phyloP scores from a whole-genome alignment of 2,888 invertebrate species.

The Chironomus tentans region DNA sequence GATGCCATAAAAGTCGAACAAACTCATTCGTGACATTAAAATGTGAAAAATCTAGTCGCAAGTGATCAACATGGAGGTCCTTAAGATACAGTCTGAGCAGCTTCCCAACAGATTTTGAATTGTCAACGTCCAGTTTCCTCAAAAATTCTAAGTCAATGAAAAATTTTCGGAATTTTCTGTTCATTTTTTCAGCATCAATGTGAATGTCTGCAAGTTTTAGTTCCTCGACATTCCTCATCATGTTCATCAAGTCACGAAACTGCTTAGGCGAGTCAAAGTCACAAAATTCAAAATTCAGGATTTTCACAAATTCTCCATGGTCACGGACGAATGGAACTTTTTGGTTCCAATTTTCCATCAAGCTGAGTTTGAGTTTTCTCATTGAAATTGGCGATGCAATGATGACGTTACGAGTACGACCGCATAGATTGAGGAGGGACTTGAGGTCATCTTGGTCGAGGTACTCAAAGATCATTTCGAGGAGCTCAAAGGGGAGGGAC shows the following conservation, averaged over 20 bases:
- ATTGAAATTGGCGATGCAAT: constrained; percentile 14
- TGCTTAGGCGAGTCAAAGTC: constrained; percentile 2
- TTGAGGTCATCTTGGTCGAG: constrained; percentile 4
- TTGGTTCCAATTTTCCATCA: constrained; percentile 9
- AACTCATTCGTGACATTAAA: constrained; percentile 13
- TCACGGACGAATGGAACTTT: not conserved
- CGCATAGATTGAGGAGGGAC: not conserved
- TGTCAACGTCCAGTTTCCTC: not conserved
- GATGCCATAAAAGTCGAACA: not conserved
- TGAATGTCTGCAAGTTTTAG: constrained; percentile 1
- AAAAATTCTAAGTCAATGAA: not conserved
- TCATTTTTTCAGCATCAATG: constrained; percentile 3
- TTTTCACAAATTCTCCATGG: not conserved
- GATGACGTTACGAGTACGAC: not conserved
- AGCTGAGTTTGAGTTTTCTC: not conserved
- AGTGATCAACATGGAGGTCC: not conserved
- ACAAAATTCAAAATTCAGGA: not conserved
- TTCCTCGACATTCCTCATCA: constrained; percentile 5
- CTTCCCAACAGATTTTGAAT: constrained; percentile 20
- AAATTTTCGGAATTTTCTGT: constrained; percentile 1
- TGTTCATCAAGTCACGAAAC: constrained; percentile 5
- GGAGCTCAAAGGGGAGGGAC: constrained; percentile 2
- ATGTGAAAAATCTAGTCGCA: constrained; percentile 19
- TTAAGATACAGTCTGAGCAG: not conserved
- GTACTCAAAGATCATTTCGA: constrained; percentile 16